These are phyloP conservation scores for Gracilinanus agilis DNA, from an alignment of 2,113 vertebrate genomes.

Conservation along the genomic window DNA sequence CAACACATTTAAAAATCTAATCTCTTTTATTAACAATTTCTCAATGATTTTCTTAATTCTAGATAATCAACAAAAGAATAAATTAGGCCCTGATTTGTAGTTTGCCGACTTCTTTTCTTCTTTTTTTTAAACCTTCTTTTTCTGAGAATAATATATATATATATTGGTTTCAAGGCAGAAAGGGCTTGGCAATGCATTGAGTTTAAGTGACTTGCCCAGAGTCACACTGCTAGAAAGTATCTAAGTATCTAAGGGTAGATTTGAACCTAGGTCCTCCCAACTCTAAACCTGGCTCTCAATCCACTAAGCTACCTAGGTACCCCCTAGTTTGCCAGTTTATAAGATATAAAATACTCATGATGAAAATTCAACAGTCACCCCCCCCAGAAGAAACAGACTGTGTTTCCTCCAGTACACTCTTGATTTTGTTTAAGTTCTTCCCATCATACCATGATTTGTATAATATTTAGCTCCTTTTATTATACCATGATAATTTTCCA, in stretches of 20 bases:
- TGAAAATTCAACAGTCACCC: not conserved
- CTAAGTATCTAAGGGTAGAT: too few relatives aligned
- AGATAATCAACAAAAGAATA: not conserved
- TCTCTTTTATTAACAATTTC: not conserved
- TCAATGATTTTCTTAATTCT: not conserved
- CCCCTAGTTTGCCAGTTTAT: not conserved
- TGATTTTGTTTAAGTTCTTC: not conserved
- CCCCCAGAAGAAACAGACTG: not conserved
- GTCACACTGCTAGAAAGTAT: too few relatives aligned
- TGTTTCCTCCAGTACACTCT: not conserved
- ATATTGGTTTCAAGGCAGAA: too few relatives aligned
- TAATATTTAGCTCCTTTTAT: not conserved
- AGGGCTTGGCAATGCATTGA: too few relatives aligned
- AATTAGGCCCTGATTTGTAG: not conserved
- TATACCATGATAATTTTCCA: not conserved
- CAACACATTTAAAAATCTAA: not conserved
- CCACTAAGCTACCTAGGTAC: too few relatives aligned
- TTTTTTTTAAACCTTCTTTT: too few relatives aligned
- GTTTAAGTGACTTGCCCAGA: too few relatives aligned
- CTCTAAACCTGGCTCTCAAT: too few relatives aligned
- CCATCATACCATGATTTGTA: not conserved
- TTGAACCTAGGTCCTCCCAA: too few relatives aligned
- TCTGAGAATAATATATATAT: too few relatives aligned
- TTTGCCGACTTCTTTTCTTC: not conserved
- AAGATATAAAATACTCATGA: not conserved